Evolutionary conservation across 2,113 vertebrate species (phyloP).

Genomic region (Phylloscopus trochiloides): DNA sequence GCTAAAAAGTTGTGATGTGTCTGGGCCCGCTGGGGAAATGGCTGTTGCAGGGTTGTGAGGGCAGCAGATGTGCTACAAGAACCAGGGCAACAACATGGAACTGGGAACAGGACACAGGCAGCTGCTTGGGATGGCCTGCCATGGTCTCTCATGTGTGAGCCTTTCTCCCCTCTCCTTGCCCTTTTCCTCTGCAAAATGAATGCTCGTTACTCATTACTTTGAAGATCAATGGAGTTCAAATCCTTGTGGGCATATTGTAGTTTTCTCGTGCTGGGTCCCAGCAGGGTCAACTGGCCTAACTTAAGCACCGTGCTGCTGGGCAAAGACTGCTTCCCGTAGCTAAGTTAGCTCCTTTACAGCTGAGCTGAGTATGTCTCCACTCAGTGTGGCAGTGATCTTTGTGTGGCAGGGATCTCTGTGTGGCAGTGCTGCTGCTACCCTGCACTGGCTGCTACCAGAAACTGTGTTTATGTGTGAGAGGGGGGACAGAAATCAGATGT

Average conservation of each 20-base stretch:
- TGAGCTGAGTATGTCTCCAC: background rate
- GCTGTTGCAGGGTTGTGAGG: background rate
- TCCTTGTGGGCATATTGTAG: background rate
- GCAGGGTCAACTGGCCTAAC: background rate
- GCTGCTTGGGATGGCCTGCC: background rate
- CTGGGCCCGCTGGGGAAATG: conserved; percentile 15
- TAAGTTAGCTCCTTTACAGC: background rate
- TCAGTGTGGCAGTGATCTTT: background rate
- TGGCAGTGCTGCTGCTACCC: background rate
- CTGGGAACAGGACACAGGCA: background rate
- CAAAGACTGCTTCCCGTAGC: background rate
- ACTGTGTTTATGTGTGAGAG: background rate
- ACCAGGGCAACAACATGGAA: background rate
- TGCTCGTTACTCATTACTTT: background rate
- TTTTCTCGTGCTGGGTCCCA: background rate
- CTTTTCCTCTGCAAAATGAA: background rate
- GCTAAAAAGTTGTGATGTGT: conserved; percentile 50
- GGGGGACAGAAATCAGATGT: background rate
- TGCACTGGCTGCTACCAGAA: background rate
- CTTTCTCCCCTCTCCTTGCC: background rate
- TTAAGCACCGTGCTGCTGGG: background rate
- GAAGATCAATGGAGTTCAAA: background rate
- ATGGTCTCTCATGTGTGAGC: rapidly evolving
- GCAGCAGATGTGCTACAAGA: background rate
- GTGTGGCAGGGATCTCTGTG: background rate